Base-by-base conservation (phyloP, 2,888 invertebrate species). In the Stenotaenia linearis region DNA sequence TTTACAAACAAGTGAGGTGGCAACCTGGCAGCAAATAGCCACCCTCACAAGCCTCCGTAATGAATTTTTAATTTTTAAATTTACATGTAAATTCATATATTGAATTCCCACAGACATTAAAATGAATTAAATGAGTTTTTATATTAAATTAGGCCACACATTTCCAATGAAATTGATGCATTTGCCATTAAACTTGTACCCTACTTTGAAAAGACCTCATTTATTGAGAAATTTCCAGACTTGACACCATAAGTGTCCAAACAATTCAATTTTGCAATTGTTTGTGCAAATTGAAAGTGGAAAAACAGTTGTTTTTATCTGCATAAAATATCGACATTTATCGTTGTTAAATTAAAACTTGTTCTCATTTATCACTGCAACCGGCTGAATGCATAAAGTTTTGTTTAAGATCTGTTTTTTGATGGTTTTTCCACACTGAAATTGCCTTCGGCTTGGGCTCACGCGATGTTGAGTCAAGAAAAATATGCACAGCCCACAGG, bases 401-500 rank as follows among this genome's bases (percentile, higher is more conserved):
- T 15, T n/a, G 50, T 50, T 18, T 50, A 50, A 50, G 50, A 50
- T 50, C 18, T 50, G 50, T 50, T 50, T 50, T 50, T n/a, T 50
- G 50, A 69, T 69, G 23, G 12, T 69, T 69, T 23, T 69, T 25
- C 69, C 25, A 69, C 69, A 69, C 25, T 28, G 7, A 28, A 69
- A 69, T 69, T 69, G 69, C 69, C 69, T 69, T 23, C 25, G 15
- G 69, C 69, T 69, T 28, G 23, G 5, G 69, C 69, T 69, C 69
- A 69, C 69, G 69, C 69, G 69, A 69, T 69, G 69, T 69, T 69
- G 69, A 69, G 69, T 69, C 69, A 69, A 69, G 69, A 28, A 69
- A 69, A 69, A 69, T 69, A 69, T 69, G 69, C 69, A 69, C 69
- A 69, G 28, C 69, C 69, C 69, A 69, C 69, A 69, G 69, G 69